Conservation (phyloP, 2,888 invertebrate species). For the Parnassius mnemosyne region DNA sequence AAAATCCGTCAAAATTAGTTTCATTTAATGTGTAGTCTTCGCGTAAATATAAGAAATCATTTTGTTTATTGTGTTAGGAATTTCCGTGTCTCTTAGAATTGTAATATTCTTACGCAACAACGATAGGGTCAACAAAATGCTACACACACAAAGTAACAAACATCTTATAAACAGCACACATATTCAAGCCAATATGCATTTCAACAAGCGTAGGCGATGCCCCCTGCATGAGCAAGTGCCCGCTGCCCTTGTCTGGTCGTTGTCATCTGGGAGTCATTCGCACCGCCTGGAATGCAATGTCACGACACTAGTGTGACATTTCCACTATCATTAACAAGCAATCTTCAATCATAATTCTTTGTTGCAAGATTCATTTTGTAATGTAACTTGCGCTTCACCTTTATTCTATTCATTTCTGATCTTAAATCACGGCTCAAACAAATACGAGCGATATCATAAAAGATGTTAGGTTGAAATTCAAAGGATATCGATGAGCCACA, state of each 20-base stretch:
- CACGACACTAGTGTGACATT: constrained; percentile 57
- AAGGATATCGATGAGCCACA: constrained; percentile 45
- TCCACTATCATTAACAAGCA: constrained; percentile 32
- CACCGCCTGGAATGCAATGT: constrained; percentile 75
- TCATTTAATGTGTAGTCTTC: too few relatives aligned
- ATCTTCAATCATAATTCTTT: constrained; percentile 30
- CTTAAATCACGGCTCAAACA: constrained; percentile 31
- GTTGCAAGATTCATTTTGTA: constrained; percentile 29
- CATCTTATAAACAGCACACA: constrained; percentile 16
- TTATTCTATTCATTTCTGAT: constrained; percentile 33
- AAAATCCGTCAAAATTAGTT: too few relatives aligned
- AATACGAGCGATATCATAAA: constrained; percentile 55
- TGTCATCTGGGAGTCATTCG: constrained; percentile 75
- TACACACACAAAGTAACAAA: constrained; percentile 1
- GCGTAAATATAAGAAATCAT: too few relatives aligned
- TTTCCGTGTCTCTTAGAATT: too few relatives aligned
- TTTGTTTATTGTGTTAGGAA: too few relatives aligned
- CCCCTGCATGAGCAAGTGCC: constrained; percentile 53
- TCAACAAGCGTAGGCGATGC: constrained; percentile 42
- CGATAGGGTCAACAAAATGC: too few relatives aligned
- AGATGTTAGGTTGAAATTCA: constrained; percentile 55
- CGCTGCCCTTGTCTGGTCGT: constrained; percentile 75
- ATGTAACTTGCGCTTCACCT: constrained; percentile 5
- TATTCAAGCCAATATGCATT: constrained; percentile 22
- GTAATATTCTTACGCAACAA: background rate